Evolutionary conservation across 2,113 vertebrate species (phyloP), one percentile per base, ranked within the genome.

Genomic region (Stegostoma tigrinum): DNA sequence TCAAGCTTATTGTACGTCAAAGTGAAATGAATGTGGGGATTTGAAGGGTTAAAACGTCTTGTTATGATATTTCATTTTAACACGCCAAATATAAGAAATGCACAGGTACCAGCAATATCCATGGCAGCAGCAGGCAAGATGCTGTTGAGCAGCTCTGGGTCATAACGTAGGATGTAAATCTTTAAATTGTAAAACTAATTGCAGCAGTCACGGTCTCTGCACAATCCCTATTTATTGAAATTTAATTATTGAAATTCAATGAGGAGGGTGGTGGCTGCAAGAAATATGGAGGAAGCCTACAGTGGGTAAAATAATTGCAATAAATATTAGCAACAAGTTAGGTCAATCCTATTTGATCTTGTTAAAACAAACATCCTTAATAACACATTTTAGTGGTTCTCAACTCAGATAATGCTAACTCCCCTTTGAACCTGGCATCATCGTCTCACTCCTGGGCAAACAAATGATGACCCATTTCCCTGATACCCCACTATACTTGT

Each of bases 41-140:
- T 64, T 64, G 87, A 91, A 91, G 87, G n/a, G 64, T 91, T 91
- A 61, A 91, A 64, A n/a, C 19, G 15, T 64, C 87, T 91, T 64
- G 27, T 5, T n/a, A 55, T 15, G 87, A 61, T 64, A 91, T 91
- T 64, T 91, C 55, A n/a, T 91, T 61, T 91, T 55, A 91, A 64
- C 55, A 64, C 64, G 61, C 30, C 17, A 12, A 64, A 91, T 86
- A 7, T 45, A 48, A 23, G 42, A 23, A 86, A 24, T 61, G 52
- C 2, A 61, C 55, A 8, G 30, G 87, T 52, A 91, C 87, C 87
- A 64, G 87, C 5, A 91, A 91, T 64, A 91, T 34, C 55, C 87
- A 91, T 64, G 87, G 55, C 55, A 64, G 55, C 55, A 64, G 55
- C 87, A 91, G 30, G 64, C 55, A 5, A 64, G 87, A 90, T 55